Evolutionary conservation across 2,888 invertebrate genomes (phyloP), one percentile per base, ranked within the genome.

Genomic region (Meteorus colon): DNA sequence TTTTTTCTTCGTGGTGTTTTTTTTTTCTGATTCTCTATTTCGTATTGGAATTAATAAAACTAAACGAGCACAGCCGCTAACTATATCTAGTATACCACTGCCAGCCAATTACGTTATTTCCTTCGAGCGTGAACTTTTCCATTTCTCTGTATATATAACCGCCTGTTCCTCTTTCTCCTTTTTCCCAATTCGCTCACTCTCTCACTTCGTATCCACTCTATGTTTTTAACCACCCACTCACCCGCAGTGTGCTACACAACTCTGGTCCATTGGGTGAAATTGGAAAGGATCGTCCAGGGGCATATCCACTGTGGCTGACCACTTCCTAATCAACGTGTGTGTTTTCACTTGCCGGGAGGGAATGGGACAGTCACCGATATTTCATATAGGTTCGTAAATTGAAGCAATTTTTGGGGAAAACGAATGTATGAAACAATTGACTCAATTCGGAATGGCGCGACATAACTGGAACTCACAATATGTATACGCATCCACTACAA

Each of bases 31-130:
- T 55, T 51, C 71, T 59, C 60, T 79, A 79, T 77, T 77, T 78
- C 78, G 82, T 76, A 79, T 79, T 59, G 76, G 63, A 77, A 83
- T 83, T 84, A 83, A 84, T 82, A 80, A 82, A 81, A 84, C 74
- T 80, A 82, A 82, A 83, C 75, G 81, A 82, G 79, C 80, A 69
- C 63, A 73, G 67, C 77, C 73, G 55, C 66, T 73, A 60, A 71
- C 71, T 71, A 41, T 29, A 81, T 74, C 19, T 8, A 41, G 24
- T n/a, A 37, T 34, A 37, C 74, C 75, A 82, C 80, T 69, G 69
- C 80, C 55, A 75, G 73, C 77, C 79, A 81, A 83, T 83, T 83
- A 83, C 77, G 80, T 80, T 83, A 82, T 81, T 82, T 82, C 78
- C 78, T 77, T 67, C 67, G 77, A 78, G 71, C 73, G 55, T 76